Percentiles rank a stretch among this genome's conserved stretches.
Conservation (phyloP, 2,888 invertebrate species). For the Trissoscelio sp. region DNA sequence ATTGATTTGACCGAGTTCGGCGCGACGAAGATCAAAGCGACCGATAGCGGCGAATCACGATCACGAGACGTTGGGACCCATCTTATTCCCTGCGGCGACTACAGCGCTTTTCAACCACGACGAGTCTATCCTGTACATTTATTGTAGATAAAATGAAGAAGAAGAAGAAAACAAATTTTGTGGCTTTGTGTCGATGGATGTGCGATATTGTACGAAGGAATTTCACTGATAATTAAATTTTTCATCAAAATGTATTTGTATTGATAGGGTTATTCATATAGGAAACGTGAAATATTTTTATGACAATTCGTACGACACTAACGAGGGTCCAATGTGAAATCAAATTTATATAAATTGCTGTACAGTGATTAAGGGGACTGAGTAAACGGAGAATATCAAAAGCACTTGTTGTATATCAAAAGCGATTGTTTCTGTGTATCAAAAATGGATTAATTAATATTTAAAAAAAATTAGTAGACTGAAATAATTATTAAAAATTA, state of each 20-base stretch:
- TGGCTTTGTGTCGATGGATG: conserved; percentile 61
- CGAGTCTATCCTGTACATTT: conserved; percentile 45
- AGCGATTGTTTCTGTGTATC: neutral
- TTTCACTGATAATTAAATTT: conserved; percentile 64
- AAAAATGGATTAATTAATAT: neutral
- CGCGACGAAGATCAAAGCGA: conserved; percentile 27
- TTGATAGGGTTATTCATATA: conserved; percentile 45
- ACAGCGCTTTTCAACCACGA: conserved; percentile 26
- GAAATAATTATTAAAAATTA: too few relatives aligned
- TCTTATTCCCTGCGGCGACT: conserved; percentile 36
- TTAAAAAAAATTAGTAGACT: too few relatives aligned
- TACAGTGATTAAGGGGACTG: conserved; percentile 22
- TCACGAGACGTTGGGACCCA: conserved; percentile 27
- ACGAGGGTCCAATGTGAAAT: conserved; percentile 52
- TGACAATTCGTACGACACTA: conserved; percentile 51
- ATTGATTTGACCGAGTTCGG: conserved; percentile 29
- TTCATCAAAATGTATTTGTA: conserved; percentile 67
- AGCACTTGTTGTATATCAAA: conserved; percentile 14
- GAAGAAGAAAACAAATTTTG: conserved; percentile 45
- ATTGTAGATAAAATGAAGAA: conserved; percentile 56
- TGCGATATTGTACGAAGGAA: conserved; percentile 60
- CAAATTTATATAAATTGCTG: conserved; percentile 35
- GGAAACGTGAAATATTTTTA: conserved; percentile 57
- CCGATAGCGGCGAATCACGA: conserved; percentile 28
- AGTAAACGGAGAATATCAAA: conserved; percentile 17